Percentiles rank a stretch among this genome's conserved stretches.
These are phyloP conservation scores for Cyrtodaria siliqua DNA, from an alignment of 2,888 invertebrate species.

Conservation along the genomic window DNA sequence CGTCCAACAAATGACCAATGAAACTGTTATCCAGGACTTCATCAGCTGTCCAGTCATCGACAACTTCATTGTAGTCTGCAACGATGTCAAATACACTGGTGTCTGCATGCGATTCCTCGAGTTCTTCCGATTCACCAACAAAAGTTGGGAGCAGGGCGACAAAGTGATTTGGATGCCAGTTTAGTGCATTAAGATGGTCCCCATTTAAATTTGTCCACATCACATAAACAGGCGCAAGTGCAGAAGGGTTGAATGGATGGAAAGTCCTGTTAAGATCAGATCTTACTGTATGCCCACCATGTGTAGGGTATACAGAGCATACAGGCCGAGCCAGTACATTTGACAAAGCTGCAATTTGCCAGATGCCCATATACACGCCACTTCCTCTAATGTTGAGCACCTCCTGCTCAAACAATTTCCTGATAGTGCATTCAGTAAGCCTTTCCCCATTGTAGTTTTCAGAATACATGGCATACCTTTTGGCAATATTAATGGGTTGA, in stretches of 20 bases:
- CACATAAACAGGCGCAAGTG: not conserved
- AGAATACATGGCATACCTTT: not conserved
- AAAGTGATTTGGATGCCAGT: constrained; percentile 38
- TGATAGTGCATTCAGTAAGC: constrained; percentile 6
- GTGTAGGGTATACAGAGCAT: constrained; percentile 47
- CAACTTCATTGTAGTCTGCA: not conserved
- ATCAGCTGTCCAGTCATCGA: not conserved
- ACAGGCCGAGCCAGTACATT: constrained; percentile 14
- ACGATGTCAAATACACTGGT: no score
- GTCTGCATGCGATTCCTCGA: no score
- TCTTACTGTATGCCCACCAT: constrained; percentile 15
- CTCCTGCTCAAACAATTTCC: no score
- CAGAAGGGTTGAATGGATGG: not conserved
- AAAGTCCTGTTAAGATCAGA: constrained; percentile 24
- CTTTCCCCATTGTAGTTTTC: constrained; percentile 36
- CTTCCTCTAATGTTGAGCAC: no score
- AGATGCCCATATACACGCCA: constrained; percentile 52
- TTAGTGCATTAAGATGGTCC: constrained; percentile 14
- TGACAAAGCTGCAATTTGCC: constrained; percentile 49
- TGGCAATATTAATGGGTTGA: no score
- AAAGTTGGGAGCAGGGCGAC: constrained; percentile 23
- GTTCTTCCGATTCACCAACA: no score
- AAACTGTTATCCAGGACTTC: not conserved
- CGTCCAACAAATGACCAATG: no score
- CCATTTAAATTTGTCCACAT: constrained; percentile 31